Base-by-base conservation (phyloP, 2,797 vertebrate species). In the Melanotaenia nigrans region DNA sequence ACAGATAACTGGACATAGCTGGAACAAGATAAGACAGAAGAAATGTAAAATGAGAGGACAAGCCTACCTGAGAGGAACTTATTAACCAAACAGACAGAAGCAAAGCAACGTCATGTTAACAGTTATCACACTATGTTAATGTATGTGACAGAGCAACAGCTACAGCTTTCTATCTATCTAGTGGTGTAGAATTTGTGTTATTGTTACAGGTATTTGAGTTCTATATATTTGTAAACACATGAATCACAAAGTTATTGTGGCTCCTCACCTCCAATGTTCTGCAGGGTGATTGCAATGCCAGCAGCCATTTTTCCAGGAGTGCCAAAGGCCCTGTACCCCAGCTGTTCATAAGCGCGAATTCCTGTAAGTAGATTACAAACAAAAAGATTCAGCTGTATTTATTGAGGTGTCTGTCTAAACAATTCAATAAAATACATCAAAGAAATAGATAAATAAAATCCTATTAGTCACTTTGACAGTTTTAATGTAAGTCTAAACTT, bases 1-100 rank as follows among this genome's bases (percentile, higher is more conserved):
- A 99, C 83, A 98, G 92, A 93, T 99, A 99, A 92, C 98, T 99
- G 92, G 98, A 99, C 97, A 98, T 97, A 42, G 97, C 97, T 98
- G 90, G 2, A 59, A 86, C 61, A 78, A 83, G 53, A 80, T 24
- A 54, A 79, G 61, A 69, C 18, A 79, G 24, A 61, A 0, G 47
- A 35, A 30, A 65, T 10, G 36, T 36, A 16, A 79, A n/a, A 61
- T 22, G 12, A 10, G 59, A 5, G 58, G 36, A 25, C 11, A 24
- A 45, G 49, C 25, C 35, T 10, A 55, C 22, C 38, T 22, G 3
- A 24, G 12, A 55, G 49, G 3, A 30, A n/a, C n/a, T 16, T 18
- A 24, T 38, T 61, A 35, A 77, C 7, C 57, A 67, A 53, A 69
- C 58, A 68, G 30, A 71, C 40, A 24, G 28, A 14, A 56, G 13